phyloP scores from a whole-genome alignment of 2,888 invertebrate species.

The Shargacucullia verbasci region DNA sequence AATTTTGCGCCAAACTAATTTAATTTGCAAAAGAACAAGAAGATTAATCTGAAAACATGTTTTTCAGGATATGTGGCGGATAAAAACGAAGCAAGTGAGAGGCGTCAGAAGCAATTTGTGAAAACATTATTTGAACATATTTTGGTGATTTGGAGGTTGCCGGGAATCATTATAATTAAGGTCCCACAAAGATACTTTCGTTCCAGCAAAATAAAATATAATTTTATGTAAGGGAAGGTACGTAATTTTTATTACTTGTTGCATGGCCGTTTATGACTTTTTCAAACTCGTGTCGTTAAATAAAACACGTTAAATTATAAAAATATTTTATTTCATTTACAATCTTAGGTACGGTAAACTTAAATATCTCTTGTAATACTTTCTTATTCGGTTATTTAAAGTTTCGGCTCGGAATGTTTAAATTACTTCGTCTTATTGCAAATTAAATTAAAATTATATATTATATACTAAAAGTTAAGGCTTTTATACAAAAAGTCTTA shows the following conservation, averaged over 20 bases:
- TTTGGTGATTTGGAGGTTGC: too few relatives aligned
- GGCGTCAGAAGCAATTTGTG: slow-evolving; percentile 73
- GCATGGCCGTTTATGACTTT: not conserved
- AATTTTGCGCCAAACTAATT: too few relatives aligned
- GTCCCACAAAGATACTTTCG: too few relatives aligned
- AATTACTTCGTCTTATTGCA: slow-evolving; percentile 12
- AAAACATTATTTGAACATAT: slow-evolving; percentile 17
- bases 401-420: slow-evolving; percentile 25
- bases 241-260: too few relatives aligned
- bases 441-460: slow-evolving; percentile 16
- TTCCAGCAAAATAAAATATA: too few relatives aligned
- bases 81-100: slow-evolving; percentile 68
- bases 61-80: slow-evolving; percentile 85
- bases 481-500: slow-evolving; percentile 29
- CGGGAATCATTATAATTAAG: too few relatives aligned
- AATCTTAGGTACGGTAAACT: slow-evolving; percentile 69
- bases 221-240: too few relatives aligned
- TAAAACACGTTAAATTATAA: slow-evolving; percentile 32
- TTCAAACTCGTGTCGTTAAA: slow-evolving; percentile 6
- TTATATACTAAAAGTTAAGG: slow-evolving; percentile 20
- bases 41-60: too few relatives aligned
- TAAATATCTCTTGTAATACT: slow-evolving; percentile 54
- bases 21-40: too few relatives aligned
- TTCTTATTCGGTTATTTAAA: slow-evolving; percentile 32
- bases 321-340: slow-evolving; percentile 58